Percentiles rank a stretch among this genome's conserved stretches.
Evolutionary conservation across 2,797 vertebrate species (phyloP).

Genomic region (Potorous gilbertii): DNA sequence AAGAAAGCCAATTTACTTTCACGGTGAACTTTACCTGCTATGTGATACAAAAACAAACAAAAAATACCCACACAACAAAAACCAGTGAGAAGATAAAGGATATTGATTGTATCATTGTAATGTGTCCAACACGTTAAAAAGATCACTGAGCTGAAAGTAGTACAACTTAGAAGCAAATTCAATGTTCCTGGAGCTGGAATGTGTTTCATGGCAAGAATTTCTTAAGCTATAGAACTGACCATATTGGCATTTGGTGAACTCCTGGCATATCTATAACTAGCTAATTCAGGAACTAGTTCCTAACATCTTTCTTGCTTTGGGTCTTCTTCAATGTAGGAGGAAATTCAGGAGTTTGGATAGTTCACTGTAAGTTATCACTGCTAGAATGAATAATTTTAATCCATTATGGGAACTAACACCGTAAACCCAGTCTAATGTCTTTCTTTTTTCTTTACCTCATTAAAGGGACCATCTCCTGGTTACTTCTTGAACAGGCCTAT

Average conservation of each 20-base stretch:
- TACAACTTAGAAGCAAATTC: slow-evolving; percentile 4
- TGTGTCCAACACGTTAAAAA: neutral
- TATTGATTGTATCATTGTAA: neutral
- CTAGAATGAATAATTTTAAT: neutral
- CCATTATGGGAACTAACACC: neutral
- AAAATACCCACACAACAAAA: neutral
- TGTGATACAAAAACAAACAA: neutral
- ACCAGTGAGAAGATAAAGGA: too few species aligned
- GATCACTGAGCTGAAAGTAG: slow-evolving; percentile 2
- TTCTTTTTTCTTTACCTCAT: too few species aligned
- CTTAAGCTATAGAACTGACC: neutral
- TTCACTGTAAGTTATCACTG: neutral
- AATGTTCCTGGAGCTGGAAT: neutral
- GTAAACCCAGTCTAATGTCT: neutral
- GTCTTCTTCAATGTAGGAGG: neutral
- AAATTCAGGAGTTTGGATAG: neutral
- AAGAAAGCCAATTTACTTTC: neutral
- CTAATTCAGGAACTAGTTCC: neutral
- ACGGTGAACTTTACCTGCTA: slow-evolving; percentile 16
- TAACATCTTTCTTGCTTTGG: neutral
- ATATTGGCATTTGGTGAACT: slow-evolving; percentile 46
- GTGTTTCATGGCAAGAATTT: neutral
- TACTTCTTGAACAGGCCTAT: too few species aligned
- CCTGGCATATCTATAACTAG: too few species aligned
- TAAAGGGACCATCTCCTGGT: too few species aligned